These are phyloP conservation scores for Sarcophaga variegata DNA, from an alignment of 2,888 invertebrate species.

Conservation along the genomic window DNA sequence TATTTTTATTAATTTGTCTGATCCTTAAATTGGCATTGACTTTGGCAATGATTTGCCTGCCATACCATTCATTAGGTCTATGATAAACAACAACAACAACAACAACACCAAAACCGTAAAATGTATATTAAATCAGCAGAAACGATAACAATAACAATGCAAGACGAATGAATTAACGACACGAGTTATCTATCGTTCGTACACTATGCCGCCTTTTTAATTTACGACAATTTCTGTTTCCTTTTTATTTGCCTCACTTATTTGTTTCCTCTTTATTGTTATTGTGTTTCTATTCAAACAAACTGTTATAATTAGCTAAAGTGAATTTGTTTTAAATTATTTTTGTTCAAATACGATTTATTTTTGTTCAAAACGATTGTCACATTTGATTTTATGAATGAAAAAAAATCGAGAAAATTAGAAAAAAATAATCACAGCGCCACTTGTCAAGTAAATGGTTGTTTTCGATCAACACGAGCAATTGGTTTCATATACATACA, in stretches of 20 bases:
- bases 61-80: slow-evolving; percentile 1
- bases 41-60: slow-evolving; percentile 60
- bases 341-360: not conserved
- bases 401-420: slow-evolving; percentile 1
- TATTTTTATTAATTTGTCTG: slow-evolving; percentile 15
- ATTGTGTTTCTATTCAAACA: slow-evolving; percentile 23
- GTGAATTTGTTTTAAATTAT: slow-evolving; percentile 33
- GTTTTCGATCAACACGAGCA: not conserved
- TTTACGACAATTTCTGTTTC: not conserved
- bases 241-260: not conserved
- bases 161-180: slow-evolving; percentile 3
- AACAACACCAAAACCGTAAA: not conserved
- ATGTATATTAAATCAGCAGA: not conserved
- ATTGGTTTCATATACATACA: not conserved
- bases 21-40: slow-evolving; percentile 57
- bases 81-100: slow-evolving; percentile 3
- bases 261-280: slow-evolving; percentile 13
- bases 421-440: slow-evolving; percentile 45
- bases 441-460: slow-evolving; percentile 48
- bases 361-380: slow-evolving; percentile 31
- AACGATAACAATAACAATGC: slow-evolving; percentile 3
- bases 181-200: slow-evolving; percentile 24
- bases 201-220: slow-evolving; percentile 5
- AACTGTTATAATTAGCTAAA: slow-evolving; percentile 59
- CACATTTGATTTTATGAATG: slow-evolving; percentile 64